Evolutionary conservation across 2,113 vertebrate genomes (phyloP).

Genomic region (Melanerpes aurifrons): DNA sequence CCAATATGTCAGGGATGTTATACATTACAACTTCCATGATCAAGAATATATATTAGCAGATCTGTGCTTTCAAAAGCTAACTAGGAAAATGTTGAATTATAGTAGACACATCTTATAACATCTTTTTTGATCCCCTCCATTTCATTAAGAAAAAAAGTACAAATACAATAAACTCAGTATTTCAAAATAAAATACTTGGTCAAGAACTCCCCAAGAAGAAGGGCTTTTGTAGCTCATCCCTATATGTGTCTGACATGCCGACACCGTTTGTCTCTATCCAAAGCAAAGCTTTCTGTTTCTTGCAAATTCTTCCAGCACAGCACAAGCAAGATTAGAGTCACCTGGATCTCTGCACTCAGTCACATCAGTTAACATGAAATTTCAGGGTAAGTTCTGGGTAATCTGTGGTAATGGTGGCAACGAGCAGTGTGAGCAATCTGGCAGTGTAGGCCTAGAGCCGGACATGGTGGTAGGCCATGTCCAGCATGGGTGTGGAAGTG

Average conservation of each 20-base stretch:
- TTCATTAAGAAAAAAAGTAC: not conserved
- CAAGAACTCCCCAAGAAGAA: not conserved
- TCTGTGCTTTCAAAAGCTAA: not conserved
- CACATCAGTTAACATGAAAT: not conserved
- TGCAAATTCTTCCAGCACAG: not conserved
- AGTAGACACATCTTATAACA: not conserved
- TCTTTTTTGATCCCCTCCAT: not conserved
- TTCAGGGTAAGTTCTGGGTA: not conserved
- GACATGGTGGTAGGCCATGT: too few species aligned
- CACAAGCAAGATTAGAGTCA: not conserved
- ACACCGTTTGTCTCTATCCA: not conserved
- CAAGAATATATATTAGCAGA: not conserved
- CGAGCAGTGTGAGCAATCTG: too few species aligned
- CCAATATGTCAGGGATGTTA: not conserved
- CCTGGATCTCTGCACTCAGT: not conserved
- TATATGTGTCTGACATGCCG: not conserved
- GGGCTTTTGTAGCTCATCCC: not conserved
- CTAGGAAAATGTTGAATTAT: not conserved
- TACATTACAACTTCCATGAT: not conserved
- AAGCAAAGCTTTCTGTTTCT: not conserved
- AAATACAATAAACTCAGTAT: not conserved
- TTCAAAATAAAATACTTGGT: not conserved
- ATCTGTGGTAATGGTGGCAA: not conserved
- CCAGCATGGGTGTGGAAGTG: too few species aligned
- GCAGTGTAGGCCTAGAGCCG: too few species aligned